Evolutionary conservation across 1,140 invertebrate genomes (phyloP), one percentile per base, ranked within the genome.

Genomic region (Bathynomus jamesi): DNA sequence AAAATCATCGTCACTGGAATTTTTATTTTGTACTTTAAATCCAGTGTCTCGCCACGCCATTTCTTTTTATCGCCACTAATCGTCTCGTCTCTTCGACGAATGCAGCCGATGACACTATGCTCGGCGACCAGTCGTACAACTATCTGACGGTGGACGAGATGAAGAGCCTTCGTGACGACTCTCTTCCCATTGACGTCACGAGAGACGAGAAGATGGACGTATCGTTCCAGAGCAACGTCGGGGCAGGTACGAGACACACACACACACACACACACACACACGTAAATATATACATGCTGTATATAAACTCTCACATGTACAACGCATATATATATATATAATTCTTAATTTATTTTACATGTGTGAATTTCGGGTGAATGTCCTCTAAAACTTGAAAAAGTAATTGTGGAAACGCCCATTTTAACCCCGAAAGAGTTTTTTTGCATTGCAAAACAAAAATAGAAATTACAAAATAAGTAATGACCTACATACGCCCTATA

Each of bases 151-250:
- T 91, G 31, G 94, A 96, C 82, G 90, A 96, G 80, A 95, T 96
- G 93, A 96, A 96, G 83, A 93, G 91, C 71, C 83, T 96, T 32
- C 91, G 93, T 61, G 94, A 96, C 80, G 94, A 96, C 83, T 95
- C 93, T 4, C 83, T 95, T 40, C 93, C 93, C 0, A 95, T 95
- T 77, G 93, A 96, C 80, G 93, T 95, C 10, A 94, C 92, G 0
- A 87, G 91, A 73, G 93, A 96, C 79, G 93, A 95, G 81, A 80
- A 80, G 71, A 76, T 79, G 61, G 79, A 80, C 65, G 69, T 80
- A 30, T 79, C 80, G 63, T 82, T 81, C 76, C 78, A 74, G 70
- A 79, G 80, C 80, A 79, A 74, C 69, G 11, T 66, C 1, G 69
- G 67, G 32, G 27, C 70, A 72, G 73, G 73, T 75, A 40, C 17